A percentile compares a stretch with the other conserved stretches of the same genome.
Conservation (phyloP, 1,140 invertebrate genomes). For the Ganaspis sp. region DNA sequence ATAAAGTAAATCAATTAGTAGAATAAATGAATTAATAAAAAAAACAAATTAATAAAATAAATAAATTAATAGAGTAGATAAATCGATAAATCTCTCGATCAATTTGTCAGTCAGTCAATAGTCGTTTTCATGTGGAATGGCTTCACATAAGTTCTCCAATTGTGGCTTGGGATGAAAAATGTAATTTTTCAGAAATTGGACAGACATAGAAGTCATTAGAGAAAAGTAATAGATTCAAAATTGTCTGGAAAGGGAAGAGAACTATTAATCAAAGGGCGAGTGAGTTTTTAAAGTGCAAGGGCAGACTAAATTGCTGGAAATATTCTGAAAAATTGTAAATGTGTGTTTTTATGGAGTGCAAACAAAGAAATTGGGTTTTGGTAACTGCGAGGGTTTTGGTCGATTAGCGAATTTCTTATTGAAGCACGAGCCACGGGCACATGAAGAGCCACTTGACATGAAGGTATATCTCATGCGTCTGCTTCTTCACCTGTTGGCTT, state of each 20-base stretch:
- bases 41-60: no score
- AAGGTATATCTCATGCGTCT: conserved; percentile 12
- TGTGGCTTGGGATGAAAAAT: no score
- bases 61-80: no score
- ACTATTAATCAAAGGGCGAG: not conserved
- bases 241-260: not conserved
- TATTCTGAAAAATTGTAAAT: not conserved
- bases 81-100: no score
- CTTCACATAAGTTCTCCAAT: no score
- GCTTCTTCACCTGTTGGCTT: conserved; percentile 15
- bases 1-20: no score
- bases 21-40: no score
- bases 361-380: conserved; percentile 6
- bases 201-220: not conserved
- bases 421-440: conserved; percentile 6
- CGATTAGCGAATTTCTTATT: conserved; percentile 1
- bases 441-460: conserved; percentile 4
- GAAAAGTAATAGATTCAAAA: not conserved
- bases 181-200: not conserved
- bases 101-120: no score
- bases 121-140: no score
- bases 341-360: not conserved
- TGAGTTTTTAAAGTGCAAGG: not conserved
- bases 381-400: not conserved
- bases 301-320: not conserved